phyloP scores from a whole-genome alignment of 2,888 invertebrate species.

The Agrotis ipsilon region DNA sequence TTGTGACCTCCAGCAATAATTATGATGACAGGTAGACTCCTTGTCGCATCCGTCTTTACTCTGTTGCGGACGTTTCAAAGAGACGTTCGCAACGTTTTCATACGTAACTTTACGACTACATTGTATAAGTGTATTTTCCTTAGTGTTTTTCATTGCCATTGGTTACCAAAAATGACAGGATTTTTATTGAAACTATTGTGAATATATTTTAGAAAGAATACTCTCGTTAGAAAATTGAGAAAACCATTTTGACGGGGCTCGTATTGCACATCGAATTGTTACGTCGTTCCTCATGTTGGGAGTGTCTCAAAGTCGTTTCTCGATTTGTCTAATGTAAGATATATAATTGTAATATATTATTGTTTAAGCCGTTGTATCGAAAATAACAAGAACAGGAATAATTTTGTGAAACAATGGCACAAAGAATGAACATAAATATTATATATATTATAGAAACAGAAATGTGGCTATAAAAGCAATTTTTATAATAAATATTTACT shows the following conservation, averaged over 20 bases:
- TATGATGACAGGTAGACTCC: constrained; percentile 72
- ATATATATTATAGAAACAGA: constrained; percentile 91
- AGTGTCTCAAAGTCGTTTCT: constrained; percentile 86
- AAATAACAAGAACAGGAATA: constrained; percentile 91
- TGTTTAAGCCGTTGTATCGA: constrained; percentile 91
- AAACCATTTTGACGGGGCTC: constrained; percentile 83
- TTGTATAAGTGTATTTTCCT: constrained; percentile 84
- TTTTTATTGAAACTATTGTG: constrained; percentile 88
- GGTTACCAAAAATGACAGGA: constrained; percentile 91
- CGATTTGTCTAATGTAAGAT: constrained; percentile 87
- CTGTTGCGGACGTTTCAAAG: constrained; percentile 81
- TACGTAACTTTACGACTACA: constrained; percentile 87
- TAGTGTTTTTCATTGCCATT: constrained; percentile 89
- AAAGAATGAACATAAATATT: constrained; percentile 91
- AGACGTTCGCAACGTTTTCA: constrained; percentile 78
- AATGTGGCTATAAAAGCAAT: constrained; percentile 91
- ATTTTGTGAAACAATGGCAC: constrained; percentile 91
- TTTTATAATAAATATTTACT: constrained; percentile 92
- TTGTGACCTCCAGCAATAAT: constrained; percentile 88
- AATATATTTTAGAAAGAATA: constrained; percentile 88
- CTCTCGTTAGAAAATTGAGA: constrained; percentile 85
- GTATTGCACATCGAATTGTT: constrained; percentile 90
- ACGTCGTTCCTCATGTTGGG: constrained; percentile 85
- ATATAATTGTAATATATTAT: constrained; percentile 90
- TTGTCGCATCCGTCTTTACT: constrained; percentile 81